Conservation (phyloP, 2,797 vertebrate species). For the Lophotriccus pileatus region DNA sequence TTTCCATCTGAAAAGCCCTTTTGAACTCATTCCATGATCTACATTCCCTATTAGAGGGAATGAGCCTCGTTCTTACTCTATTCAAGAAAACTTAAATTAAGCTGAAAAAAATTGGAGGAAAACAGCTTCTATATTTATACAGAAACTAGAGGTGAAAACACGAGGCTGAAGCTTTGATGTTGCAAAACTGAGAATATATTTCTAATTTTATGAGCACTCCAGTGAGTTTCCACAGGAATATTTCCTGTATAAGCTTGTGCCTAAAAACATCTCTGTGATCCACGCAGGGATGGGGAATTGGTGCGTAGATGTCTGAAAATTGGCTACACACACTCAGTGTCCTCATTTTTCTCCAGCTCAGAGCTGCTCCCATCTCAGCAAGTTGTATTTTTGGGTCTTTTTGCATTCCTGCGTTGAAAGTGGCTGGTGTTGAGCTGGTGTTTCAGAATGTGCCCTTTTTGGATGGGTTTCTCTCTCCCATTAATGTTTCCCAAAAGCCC, state of each 20-base stretch:
- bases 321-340: too few relatives aligned
- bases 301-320: background rate
- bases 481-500: background rate
- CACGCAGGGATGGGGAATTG: accelerated
- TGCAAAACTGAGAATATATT: background rate
- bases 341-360: background rate
- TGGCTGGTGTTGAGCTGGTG: accelerated
- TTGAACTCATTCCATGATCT: background rate
- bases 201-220: background rate
- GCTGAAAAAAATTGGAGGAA: background rate
- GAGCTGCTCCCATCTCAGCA: background rate
- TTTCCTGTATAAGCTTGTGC: background rate
- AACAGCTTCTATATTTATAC: background rate
- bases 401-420: background rate
- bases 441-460: accelerated
- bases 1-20: slow-evolving; percentile 10
- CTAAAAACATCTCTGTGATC: background rate
- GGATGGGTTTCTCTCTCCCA: background rate
- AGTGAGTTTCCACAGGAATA: background rate
- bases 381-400: background rate
- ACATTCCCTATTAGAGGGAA: background rate
- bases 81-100: slow-evolving; percentile 5
- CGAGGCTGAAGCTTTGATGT: background rate
- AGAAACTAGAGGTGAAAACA: background rate
- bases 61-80: background rate